A percentile compares a stretch with the other conserved stretches of the same genome.
Evolutionary conservation across 2,888 invertebrate genomes (phyloP).

Genomic region (Bugulina stolonifera): DNA sequence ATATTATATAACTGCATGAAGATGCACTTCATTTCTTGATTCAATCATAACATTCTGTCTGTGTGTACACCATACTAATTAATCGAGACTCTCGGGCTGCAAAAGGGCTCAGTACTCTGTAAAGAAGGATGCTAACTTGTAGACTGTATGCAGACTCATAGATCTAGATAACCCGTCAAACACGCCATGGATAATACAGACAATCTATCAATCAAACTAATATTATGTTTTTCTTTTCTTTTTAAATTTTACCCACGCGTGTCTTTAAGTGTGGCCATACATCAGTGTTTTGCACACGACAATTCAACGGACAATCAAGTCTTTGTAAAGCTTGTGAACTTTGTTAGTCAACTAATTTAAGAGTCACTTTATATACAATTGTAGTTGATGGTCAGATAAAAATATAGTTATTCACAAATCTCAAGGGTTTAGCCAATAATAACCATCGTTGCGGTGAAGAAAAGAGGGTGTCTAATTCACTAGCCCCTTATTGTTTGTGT

Average conservation of each 20-base stretch:
- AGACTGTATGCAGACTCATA: too few relatives aligned
- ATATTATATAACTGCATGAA: too few relatives aligned
- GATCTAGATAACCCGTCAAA: too few relatives aligned
- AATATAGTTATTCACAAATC: background rate
- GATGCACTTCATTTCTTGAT: too few relatives aligned
- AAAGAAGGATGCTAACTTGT: too few relatives aligned
- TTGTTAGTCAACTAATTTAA: background rate
- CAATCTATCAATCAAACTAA: background rate
- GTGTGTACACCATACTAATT: too few relatives aligned
- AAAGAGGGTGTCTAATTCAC: background rate
- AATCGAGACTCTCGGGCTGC: too few relatives aligned
- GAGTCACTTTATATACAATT: conserved; percentile 18
- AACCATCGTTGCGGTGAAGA: background rate
- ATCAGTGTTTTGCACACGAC: background rate
- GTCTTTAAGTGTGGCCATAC: background rate
- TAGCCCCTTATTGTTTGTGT: background rate
- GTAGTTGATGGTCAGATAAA: conserved; percentile 15
- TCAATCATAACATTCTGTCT: too few relatives aligned
- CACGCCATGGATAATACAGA: background rate
- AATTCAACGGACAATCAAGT: too few relatives aligned
- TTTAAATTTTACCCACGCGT: conserved; percentile 22
- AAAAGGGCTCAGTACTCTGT: too few relatives aligned
- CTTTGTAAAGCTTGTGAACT: background rate
- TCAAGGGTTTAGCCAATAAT: background rate
- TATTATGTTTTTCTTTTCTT: background rate